Evolutionary conservation across 2,113 vertebrate genomes (phyloP).

Genomic region (Oophaga pumilio): DNA sequence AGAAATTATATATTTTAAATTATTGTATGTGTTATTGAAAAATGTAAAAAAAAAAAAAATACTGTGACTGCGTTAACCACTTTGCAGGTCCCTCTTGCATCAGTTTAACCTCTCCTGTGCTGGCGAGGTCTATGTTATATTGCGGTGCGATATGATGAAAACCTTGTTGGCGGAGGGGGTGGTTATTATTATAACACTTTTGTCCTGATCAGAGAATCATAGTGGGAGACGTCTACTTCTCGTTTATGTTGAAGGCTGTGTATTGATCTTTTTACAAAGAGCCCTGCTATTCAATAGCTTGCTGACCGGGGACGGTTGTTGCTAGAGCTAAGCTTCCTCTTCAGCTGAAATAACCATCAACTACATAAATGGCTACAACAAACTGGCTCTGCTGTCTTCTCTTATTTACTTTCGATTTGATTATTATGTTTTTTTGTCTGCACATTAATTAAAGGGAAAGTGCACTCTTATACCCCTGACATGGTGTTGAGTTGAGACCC

Average conservation of each 20-base stretch:
- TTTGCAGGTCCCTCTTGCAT: slow-evolving; percentile 41
- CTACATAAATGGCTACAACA: slow-evolving; percentile 51
- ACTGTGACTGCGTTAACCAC: slow-evolving; percentile 33
- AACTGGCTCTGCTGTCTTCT: background rate
- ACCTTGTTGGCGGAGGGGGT: background rate
- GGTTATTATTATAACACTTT: background rate
- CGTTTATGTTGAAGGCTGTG: slow-evolving; percentile 41
- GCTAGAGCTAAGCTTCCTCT: slow-evolving; percentile 20
- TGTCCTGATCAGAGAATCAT: slow-evolving; percentile 46
- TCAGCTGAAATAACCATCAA: slow-evolving; percentile 45
- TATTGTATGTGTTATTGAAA: slow-evolving; percentile 47
- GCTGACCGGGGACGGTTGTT: slow-evolving; percentile 35
- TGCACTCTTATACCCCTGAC: background rate
- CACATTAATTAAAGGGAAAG: background rate
- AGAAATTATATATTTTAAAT: slow-evolving; percentile 56
- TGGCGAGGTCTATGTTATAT: background rate
- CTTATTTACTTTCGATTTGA: background rate
- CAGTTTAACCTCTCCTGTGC: slow-evolving; percentile 19
- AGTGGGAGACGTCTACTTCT: slow-evolving; percentile 29
- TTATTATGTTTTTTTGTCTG: background rate
- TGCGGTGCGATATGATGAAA: slow-evolving; percentile 9
- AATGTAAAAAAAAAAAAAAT: slow-evolving; percentile 7
- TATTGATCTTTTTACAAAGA: slow-evolving; percentile 7
- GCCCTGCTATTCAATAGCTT: slow-evolving; percentile 49
- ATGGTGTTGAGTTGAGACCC: no score